A percentile compares a stretch with the other conserved stretches of the same genome.
Evolutionary conservation across 1,140 invertebrate species (phyloP).

Genomic region (Drosophila simulans): DNA sequence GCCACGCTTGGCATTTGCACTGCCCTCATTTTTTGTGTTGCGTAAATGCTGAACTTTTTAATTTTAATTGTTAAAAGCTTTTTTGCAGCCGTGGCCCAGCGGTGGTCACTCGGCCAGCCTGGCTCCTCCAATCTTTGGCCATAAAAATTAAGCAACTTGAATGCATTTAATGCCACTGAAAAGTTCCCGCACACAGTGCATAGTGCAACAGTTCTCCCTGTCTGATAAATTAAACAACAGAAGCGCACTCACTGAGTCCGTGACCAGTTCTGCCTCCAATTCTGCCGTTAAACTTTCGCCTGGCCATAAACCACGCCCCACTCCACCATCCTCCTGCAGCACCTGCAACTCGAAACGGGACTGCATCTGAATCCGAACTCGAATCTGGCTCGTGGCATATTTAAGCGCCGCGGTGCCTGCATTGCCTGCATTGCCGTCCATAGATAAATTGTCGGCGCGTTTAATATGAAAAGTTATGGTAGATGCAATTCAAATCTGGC

Average conservation of each 20-base stretch:
- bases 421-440: slow-evolving; percentile 61
- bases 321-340: not conserved
- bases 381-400: slow-evolving; percentile 65
- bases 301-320: slow-evolving; percentile 63
- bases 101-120: slow-evolving; percentile 1
- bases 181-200: slow-evolving; percentile 34
- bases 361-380: slow-evolving; percentile 30
- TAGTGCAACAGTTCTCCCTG: slow-evolving; percentile 70
- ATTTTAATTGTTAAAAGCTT: slow-evolving; percentile 84
- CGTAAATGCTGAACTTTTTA: slow-evolving; percentile 82
- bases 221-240: slow-evolving; percentile 77
- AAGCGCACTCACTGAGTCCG: slow-evolving; percentile 34
- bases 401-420: slow-evolving; percentile 60
- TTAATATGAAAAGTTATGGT: slow-evolving; percentile 80
- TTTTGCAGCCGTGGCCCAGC: slow-evolving; percentile 59
- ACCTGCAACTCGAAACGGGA: slow-evolving; percentile 43
- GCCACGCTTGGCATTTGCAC: slow-evolving; percentile 67
- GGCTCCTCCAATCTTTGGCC: slow-evolving; percentile 23
- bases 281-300: slow-evolving; percentile 59
- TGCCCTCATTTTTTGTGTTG: slow-evolving; percentile 44
- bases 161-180: slow-evolving; percentile 73
- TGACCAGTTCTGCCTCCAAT: slow-evolving; percentile 46
- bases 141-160: slow-evolving; percentile 72
- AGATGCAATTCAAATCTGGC: slow-evolving; percentile 60
- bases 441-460: slow-evolving; percentile 74